A percentile compares a stretch with the other conserved stretches of the same genome.
phyloP scores from a whole-genome alignment of 2,113 vertebrate species.

The Hydropotes inermis region DNA sequence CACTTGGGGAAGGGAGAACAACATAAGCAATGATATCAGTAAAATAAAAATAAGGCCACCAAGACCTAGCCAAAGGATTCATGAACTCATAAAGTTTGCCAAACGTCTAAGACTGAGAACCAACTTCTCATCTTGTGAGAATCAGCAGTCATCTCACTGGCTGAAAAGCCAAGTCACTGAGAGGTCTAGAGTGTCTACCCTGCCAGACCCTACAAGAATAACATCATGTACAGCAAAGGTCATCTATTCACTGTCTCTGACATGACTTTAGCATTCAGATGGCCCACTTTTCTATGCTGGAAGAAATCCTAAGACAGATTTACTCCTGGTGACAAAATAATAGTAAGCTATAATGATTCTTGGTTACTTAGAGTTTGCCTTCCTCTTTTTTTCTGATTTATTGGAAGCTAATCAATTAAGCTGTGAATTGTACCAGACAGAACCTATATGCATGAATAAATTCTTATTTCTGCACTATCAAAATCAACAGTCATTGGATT shows the following conservation, averaged over 20 bases:
- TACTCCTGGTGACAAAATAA: constrained; percentile 25
- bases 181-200: neutral
- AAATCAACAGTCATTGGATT: constrained; percentile 54
- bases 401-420: constrained; percentile 46
- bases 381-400: constrained; percentile 29
- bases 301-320: constrained; percentile 12
- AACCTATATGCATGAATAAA: constrained; percentile 57
- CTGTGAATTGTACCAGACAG: constrained; percentile 39
- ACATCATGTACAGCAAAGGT: neutral
- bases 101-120: neutral
- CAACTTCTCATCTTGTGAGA: neutral
- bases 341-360: constrained; percentile 53
- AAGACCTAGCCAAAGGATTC: neutral
- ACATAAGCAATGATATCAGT: neutral
- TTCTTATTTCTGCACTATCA: constrained; percentile 63
- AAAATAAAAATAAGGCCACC: neutral
- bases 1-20: neutral
- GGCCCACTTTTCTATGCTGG: neutral
- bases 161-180: neutral
- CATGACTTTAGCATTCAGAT: neutral
- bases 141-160: neutral
- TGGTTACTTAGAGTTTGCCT: constrained; percentile 51
- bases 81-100: neutral
- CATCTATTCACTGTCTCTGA: neutral
- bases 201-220: constrained; percentile 41